phyloP scores from a whole-genome alignment of 2,797 vertebrate species.

The Leucoraja ocellata region DNA sequence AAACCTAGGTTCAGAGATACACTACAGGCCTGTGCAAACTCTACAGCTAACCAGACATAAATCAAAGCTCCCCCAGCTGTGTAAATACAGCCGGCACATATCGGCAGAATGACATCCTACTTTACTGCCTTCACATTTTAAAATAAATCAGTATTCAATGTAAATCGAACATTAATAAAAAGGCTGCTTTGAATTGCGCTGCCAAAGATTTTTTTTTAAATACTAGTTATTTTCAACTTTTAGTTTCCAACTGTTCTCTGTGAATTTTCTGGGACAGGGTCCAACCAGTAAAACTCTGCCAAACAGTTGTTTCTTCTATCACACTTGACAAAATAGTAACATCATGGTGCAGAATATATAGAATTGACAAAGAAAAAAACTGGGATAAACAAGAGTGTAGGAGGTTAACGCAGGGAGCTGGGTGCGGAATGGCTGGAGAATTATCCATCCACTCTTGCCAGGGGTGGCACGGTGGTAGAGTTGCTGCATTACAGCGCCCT shows the following conservation, averaged over 20 bases:
- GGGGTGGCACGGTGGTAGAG: too few species aligned
- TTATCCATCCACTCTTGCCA: not conserved
- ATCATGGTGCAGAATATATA: not conserved
- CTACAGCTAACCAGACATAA: not conserved
- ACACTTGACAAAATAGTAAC: not conserved
- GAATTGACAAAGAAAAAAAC: not conserved
- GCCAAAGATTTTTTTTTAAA: not conserved
- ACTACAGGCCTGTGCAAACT: not conserved
- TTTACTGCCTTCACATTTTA: not conserved
- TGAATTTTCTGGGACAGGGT: not conserved
- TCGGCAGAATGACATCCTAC: not conserved
- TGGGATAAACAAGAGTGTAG: not conserved
- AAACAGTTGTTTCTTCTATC: not conserved
- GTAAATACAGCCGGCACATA: conserved; percentile 13
- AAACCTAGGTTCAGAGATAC: not conserved
- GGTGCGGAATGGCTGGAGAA: not conserved
- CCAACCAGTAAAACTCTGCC: not conserved
- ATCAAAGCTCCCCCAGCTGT: conserved; percentile 21
- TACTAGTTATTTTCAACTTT: not conserved
- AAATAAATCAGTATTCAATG: not conserved
- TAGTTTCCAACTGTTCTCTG: not conserved
- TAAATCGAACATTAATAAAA: not conserved
- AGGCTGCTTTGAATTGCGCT: not conserved
- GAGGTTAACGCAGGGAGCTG: not conserved
- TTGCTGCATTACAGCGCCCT: too few species aligned